Conservation (phyloP, 1,140 invertebrate species). For the Pogonomyrmex barbatus region DNA sequence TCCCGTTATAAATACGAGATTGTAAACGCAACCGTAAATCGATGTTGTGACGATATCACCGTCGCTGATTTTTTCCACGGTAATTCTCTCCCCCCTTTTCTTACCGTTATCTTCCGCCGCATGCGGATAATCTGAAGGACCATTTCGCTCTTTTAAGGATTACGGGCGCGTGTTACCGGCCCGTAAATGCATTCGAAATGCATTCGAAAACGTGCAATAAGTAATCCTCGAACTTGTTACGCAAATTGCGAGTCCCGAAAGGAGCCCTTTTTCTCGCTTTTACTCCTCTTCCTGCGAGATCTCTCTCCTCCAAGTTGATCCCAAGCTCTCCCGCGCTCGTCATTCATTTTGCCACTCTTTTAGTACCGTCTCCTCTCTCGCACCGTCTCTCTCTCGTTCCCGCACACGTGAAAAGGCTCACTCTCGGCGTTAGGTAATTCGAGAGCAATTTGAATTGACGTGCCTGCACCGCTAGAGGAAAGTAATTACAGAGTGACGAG, state of each 20-base stretch:
- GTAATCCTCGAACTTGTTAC: constrained; percentile 75
- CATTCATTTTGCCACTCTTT: constrained; percentile 48
- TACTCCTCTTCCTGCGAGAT: too few species aligned
- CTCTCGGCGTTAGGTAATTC: constrained; percentile 77
- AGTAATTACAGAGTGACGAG: constrained; percentile 80
- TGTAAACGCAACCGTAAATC: constrained; percentile 25
- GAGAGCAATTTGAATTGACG: constrained; percentile 83
- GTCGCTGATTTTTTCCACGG: constrained; percentile 55
- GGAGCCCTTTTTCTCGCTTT: constrained; percentile 15
- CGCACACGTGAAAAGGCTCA: constrained; percentile 4
- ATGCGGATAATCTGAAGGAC: constrained; percentile 68
- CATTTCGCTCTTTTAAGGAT: constrained; percentile 60
- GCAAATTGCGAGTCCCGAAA: constrained; percentile 50
- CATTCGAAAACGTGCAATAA: constrained; percentile 51
- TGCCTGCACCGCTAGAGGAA: constrained; percentile 77
- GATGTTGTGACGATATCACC: constrained; percentile 36
- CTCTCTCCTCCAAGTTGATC: background rate
- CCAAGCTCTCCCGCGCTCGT: constrained; percentile 1
- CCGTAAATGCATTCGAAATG: constrained; percentile 39
- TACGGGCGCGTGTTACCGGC: constrained; percentile 14
- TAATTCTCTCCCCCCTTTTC: constrained; percentile 31
- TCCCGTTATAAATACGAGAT: constrained; percentile 53
- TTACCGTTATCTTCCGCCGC: constrained; percentile 67
- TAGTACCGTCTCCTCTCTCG: background rate
- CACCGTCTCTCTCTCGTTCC: background rate